Conservation (phyloP, 2,888 invertebrate genomes). For the Epiblema foenella region DNA sequence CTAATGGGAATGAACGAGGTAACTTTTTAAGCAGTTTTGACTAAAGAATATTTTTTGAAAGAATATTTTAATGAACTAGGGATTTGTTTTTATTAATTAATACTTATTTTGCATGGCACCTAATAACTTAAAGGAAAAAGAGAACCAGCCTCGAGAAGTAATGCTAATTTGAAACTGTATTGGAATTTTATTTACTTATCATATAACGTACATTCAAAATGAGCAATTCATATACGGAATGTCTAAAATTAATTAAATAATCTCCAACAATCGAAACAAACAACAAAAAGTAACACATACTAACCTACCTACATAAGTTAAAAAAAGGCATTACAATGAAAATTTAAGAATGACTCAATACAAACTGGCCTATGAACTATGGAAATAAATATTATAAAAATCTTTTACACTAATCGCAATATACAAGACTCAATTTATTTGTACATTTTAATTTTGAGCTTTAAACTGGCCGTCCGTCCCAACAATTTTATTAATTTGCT, state of each 20-base stretch:
- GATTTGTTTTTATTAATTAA: conserved; percentile 18
- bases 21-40: conserved; percentile 28
- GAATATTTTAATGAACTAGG: conserved; percentile 13
- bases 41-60: conserved; percentile 6
- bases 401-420: conserved; percentile 56
- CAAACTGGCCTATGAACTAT: conserved; percentile 78
- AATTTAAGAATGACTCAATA: conserved; percentile 75
- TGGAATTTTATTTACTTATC: conserved; percentile 45
- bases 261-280: conserved; percentile 73
- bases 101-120: conserved; percentile 48
- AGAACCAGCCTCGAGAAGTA: conserved; percentile 37
- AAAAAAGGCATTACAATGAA: conserved; percentile 55
- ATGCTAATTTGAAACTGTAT: conserved; percentile 13
- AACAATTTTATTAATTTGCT: conserved; percentile 73
- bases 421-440: conserved; percentile 67
- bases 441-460: conserved; percentile 82
- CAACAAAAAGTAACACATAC: conserved; percentile 70
- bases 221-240: conserved; percentile 66
- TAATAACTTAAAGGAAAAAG: conserved; percentile 41
- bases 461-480: conserved; percentile 71
- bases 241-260: conserved; percentile 68
- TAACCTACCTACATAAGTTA: conserved; percentile 55
- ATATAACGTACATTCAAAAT: conserved; percentile 47
- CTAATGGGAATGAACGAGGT: conserved; percentile 32
- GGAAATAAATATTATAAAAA: conserved; percentile 74